A percentile compares a stretch with the other conserved stretches of the same genome.
Evolutionary conservation across 2,888 invertebrate species (phyloP).

Genomic region (Eledona agricola): DNA sequence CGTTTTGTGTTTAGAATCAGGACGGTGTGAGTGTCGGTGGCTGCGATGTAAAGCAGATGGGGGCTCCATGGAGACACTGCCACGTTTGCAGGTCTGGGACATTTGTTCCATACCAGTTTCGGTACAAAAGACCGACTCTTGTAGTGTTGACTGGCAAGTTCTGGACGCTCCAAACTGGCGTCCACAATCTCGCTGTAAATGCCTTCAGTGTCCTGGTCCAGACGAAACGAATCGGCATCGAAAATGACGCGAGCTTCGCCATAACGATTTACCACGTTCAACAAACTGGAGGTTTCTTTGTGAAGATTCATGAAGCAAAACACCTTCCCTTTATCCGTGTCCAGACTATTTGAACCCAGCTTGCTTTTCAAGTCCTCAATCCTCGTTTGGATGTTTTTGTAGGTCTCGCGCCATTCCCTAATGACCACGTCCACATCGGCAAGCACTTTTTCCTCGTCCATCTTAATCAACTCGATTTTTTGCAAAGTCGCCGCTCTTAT

Average conservation of each 20-base stretch:
- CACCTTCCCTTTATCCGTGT: too few relatives aligned
- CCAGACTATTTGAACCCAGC: constrained; percentile 30
- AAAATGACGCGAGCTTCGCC: constrained; percentile 67
- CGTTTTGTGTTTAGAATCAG: constrained; percentile 52
- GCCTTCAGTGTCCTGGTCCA: constrained; percentile 63
- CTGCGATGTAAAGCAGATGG: constrained; percentile 73
- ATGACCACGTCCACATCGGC: constrained; percentile 62
- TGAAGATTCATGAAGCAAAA: constrained; percentile 68
- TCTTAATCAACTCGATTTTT: constrained; percentile 62
- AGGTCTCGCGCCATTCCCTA: constrained; percentile 62
- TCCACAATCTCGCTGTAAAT: constrained; percentile 67
- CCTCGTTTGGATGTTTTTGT: constrained; percentile 63
- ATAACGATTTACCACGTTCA: constrained; percentile 68
- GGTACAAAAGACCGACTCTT: constrained; percentile 67
- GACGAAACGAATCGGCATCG: constrained; percentile 66
- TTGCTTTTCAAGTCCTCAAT: constrained; percentile 63
- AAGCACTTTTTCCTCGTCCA: constrained; percentile 62
- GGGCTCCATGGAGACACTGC: constrained; percentile 72
- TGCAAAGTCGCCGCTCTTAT: constrained; percentile 65
- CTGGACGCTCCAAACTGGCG: constrained; percentile 64
- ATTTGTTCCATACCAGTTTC: constrained; percentile 67
- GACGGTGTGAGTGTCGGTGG: constrained; percentile 60
- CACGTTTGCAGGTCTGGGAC: constrained; percentile 74
- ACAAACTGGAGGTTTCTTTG: constrained; percentile 66
- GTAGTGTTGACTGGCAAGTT: constrained; percentile 63